These are phyloP conservation scores for Bucco capensis DNA, from an alignment of 2,113 vertebrate genomes.

Conservation along the genomic window DNA sequence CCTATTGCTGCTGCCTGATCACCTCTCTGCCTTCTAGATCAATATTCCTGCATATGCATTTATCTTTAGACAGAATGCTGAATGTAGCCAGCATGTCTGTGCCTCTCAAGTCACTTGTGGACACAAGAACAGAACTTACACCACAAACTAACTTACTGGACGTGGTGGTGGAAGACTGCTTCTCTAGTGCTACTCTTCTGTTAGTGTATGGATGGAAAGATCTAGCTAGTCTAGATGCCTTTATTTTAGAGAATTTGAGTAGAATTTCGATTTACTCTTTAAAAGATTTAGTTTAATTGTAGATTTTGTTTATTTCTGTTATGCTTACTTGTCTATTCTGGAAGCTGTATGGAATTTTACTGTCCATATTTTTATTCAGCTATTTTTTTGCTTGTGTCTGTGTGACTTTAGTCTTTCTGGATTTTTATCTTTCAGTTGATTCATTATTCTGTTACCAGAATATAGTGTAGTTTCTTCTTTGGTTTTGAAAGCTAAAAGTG, in stretches of 20 bases:
- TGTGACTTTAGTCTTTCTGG: background rate
- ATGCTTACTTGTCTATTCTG: background rate
- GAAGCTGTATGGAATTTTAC: background rate
- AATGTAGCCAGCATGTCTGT: rapidly evolving
- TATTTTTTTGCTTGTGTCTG: background rate
- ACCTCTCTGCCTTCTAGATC: background rate
- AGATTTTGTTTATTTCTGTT: background rate
- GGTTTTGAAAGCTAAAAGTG: background rate
- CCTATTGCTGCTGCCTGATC: background rate
- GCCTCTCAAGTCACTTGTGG: background rate
- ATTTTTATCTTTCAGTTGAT: background rate
- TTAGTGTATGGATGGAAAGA: background rate
- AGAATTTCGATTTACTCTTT: background rate
- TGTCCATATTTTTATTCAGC: background rate
- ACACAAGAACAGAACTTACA: rapidly evolving
- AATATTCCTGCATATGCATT: rapidly evolving
- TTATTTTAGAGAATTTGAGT: background rate
- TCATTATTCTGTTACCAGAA: background rate
- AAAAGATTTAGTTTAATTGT: background rate
- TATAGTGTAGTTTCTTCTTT: background rate
- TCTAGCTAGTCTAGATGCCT: background rate
- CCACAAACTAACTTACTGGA: rapidly evolving
- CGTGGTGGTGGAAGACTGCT: background rate
- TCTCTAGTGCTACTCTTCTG: background rate
- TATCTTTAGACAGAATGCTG: no score